Percentiles rank a stretch among this genome's conserved stretches.
Evolutionary conservation across 1,140 invertebrate species (phyloP).

Genomic region (Bradysia coprophila): DNA sequence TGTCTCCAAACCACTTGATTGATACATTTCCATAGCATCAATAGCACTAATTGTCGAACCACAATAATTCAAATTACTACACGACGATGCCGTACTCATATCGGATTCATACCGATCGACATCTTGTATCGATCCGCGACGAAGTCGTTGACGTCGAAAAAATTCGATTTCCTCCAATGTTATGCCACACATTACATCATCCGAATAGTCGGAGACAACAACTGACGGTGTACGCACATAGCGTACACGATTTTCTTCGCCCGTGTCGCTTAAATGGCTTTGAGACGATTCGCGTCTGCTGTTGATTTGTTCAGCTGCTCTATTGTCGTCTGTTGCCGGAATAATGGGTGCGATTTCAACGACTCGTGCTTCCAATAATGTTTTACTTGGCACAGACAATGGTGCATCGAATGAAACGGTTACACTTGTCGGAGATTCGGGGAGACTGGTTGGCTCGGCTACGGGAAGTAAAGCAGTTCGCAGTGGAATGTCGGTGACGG

Average conservation of each 20-base stretch:
- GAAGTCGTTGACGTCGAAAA: constrained; percentile 28
- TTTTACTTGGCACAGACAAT: constrained; percentile 15
- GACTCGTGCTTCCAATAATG: constrained; percentile 18
- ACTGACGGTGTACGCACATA: constrained; percentile 61
- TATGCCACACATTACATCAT: constrained; percentile 42
- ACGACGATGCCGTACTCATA: constrained; percentile 40
- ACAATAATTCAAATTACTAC: constrained; percentile 37
- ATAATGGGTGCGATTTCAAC: constrained; percentile 9
- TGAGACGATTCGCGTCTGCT: constrained; percentile 19
- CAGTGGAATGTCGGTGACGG: constrained; percentile 18
- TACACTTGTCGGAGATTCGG: constrained; percentile 7
- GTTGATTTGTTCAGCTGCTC: constrained; percentile 5
- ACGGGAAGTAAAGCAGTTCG: constrained; percentile 16
- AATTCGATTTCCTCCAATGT: constrained; percentile 45
- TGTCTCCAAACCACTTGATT: constrained; percentile 21
- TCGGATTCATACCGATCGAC: constrained; percentile 26
- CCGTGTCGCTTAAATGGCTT: constrained; percentile 12
- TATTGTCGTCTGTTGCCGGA: not conserved
- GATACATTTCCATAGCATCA: constrained; percentile 28
- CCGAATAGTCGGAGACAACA: constrained; percentile 67
- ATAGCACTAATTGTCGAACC: constrained; percentile 32
- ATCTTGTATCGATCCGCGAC: constrained; percentile 11
- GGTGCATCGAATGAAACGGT: not conserved
- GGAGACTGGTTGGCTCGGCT: constrained; percentile 18
- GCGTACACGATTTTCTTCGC: constrained; percentile 17